These are phyloP conservation scores for Tenthredo distinguenda DNA, from an alignment of 2,888 invertebrate species.

Conservation along the genomic window DNA sequence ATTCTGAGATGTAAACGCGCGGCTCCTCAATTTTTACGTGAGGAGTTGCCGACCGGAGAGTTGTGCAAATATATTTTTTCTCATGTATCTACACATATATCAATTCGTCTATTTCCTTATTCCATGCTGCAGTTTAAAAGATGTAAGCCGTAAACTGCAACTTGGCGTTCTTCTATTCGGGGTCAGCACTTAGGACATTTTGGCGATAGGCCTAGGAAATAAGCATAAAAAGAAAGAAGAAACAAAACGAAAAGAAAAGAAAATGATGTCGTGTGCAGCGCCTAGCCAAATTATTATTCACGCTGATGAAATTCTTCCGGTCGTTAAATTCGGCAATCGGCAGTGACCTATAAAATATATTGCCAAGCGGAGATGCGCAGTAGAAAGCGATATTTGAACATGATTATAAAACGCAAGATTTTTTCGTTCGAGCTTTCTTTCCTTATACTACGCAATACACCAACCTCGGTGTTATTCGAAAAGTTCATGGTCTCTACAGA, in stretches of 20 bases:
- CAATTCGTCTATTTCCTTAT: background rate
- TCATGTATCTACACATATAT: background rate
- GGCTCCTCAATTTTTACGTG: conserved; percentile 12
- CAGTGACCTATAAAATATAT: conserved; percentile 25
- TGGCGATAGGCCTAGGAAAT: background rate
- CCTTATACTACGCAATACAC: background rate
- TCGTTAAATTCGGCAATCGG: conserved; percentile 12
- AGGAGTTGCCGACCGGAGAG: background rate
- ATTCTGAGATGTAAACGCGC: background rate
- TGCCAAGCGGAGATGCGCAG: conserved; percentile 17
- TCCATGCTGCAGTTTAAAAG: background rate
- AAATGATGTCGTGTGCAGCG: background rate
- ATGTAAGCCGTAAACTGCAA: background rate
- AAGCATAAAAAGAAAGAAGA: background rate
- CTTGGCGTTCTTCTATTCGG: background rate
- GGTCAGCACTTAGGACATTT: background rate
- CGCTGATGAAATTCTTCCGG: conserved; percentile 39
- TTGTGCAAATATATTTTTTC: background rate
- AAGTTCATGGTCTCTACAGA: background rate
- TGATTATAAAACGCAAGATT: conserved; percentile 31
- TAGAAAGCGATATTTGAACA: conserved; percentile 42
- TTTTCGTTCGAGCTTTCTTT: conserved; percentile 14
- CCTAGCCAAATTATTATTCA: background rate
- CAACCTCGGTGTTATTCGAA: background rate
- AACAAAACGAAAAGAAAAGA: background rate